phyloP scores from a whole-genome alignment of 2,888 invertebrate species.

The Teinopalpus imperialis region DNA sequence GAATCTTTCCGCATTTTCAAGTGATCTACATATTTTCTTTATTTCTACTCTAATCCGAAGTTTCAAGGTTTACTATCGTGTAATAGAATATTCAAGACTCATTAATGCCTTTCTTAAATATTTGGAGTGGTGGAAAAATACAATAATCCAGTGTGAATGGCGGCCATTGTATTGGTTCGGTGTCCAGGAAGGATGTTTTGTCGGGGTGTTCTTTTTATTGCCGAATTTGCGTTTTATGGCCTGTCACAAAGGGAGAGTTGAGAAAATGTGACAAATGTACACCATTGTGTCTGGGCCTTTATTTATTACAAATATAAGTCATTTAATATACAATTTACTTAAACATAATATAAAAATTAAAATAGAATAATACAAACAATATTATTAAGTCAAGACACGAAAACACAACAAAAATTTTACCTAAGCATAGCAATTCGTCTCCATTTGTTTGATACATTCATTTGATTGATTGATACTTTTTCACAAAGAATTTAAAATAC shows the following conservation, averaged over 20 bases:
- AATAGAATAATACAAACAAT: too few relatives aligned
- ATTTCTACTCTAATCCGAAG: conserved; percentile 39
- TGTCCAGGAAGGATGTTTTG: conserved; percentile 80
- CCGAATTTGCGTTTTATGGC: conserved; percentile 80
- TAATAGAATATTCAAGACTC: conserved; percentile 46
- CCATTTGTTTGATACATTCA: too few relatives aligned
- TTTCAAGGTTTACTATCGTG: conserved; percentile 47
- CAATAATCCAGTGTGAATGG: conserved; percentile 76
- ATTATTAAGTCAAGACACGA: too few relatives aligned
- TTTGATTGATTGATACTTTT: too few relatives aligned
- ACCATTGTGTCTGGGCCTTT: conserved; percentile 52
- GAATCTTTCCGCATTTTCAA: conserved; percentile 59
- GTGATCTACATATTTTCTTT: conserved; percentile 32
- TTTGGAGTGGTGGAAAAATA: conserved; percentile 77
- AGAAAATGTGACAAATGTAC: conserved; percentile 68
- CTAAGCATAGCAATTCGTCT: too few relatives aligned
- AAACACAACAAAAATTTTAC: too few relatives aligned
- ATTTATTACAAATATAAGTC: conserved; percentile 42
- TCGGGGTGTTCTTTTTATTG: conserved; percentile 77
- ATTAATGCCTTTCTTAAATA: conserved; percentile 77
- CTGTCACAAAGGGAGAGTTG: conserved; percentile 64
- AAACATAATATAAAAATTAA: too few relatives aligned
- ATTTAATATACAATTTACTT: too few relatives aligned
- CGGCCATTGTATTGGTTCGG: conserved; percentile 75
- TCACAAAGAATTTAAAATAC: too few relatives aligned